Base-by-base conservation (phyloP, 2,113 vertebrate species). In the Columba janthina region DNA sequence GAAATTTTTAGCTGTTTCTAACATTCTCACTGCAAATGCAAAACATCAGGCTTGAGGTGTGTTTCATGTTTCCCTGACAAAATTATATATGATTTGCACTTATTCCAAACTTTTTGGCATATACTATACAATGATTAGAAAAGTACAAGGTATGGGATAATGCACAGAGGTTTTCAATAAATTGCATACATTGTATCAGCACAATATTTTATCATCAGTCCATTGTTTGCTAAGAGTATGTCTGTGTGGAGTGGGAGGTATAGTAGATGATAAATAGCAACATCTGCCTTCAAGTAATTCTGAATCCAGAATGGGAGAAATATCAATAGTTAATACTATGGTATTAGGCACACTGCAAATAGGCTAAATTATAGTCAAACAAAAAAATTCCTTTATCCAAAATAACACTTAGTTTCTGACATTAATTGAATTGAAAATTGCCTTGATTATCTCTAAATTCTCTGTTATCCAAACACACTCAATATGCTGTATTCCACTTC, bases 371-470 rank as follows among this genome's bases (percentile, higher is more conserved):
- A 22, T 38, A 65, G 60, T 73, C 34, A 57, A 85, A 75, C 53
- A 72, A 83, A 85, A 82, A 82, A n/a, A 22, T 72, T n/a, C 15
- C 69, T 61, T 94, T 94, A 38, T 73, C 65, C 38, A 82, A 81
- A 95, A 64, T 77, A 90, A 75, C n/a, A 60, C 40, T 88, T 86
- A 46, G 69, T 90, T 95, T 80, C 61, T 77, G 51, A 64, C 26
- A 71, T 62, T 61, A 93, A 93, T 82, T 89, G 70, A 73, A 82
- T 38, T 90, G 65, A 92, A 94, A 94, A 93, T 81, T 50, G 57
- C 40, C 25, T 76, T 94, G 79, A 79, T 95, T 90, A 90, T 94
- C 73, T 93, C 62, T 48, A 79, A 89, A 79, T 67, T 79, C 44
- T 91, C 50, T 0, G 1, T 88, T 94, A 86, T 53, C 87, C 12